Evolutionary conservation across 2,797 vertebrate genomes (phyloP), one percentile per base, ranked within the genome.

Genomic region (Schizothorax lantsangensis): DNA sequence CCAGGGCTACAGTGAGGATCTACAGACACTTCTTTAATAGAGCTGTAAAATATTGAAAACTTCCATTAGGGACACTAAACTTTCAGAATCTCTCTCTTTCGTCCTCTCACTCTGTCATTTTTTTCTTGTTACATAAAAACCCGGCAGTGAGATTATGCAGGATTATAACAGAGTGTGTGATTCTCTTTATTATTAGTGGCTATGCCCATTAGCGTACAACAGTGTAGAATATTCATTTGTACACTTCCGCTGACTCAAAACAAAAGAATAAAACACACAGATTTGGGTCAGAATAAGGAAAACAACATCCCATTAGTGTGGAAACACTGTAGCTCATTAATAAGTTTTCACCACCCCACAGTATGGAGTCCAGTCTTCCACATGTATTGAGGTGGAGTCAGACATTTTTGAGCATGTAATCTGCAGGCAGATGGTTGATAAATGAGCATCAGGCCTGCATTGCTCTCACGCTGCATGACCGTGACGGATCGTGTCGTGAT

Each of bases 31-130:
- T 87, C 71, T 87, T 79, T 78, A 73, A 82, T 72, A 83, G 80
- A 89, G 79, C 69, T 87, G 83, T 82, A 85, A 87, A 87, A 87
- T 78, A 73, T 72, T 88, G 33, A 87, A 88, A 72, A 73, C 68
- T 52, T 90, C 84, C 17, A 84, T 88, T 78, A 86, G 64, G 78
- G 38, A 74, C 64, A 40, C 81, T 78, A 86, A 89, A 87, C 62
- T 79, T 77, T 66, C 9, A 78, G 5, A 43, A 12, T 78, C 71
- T 40, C 26, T 80, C 26, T 79, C n/a, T 26, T 45, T 59, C 30
- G 47, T n/a, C 38, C 47, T 62, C 74, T 79, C 14, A 43, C 52
- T 49, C 68, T 33, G 3, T 52, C 0, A 23, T n/a, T 19, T 57
- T 38, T 14, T 43, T 79, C 57, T 30, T 47, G 14, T 80, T 66